phyloP scores from a whole-genome alignment of 2,797 vertebrate genomes.

The Stomatorhinus walkeri region DNA sequence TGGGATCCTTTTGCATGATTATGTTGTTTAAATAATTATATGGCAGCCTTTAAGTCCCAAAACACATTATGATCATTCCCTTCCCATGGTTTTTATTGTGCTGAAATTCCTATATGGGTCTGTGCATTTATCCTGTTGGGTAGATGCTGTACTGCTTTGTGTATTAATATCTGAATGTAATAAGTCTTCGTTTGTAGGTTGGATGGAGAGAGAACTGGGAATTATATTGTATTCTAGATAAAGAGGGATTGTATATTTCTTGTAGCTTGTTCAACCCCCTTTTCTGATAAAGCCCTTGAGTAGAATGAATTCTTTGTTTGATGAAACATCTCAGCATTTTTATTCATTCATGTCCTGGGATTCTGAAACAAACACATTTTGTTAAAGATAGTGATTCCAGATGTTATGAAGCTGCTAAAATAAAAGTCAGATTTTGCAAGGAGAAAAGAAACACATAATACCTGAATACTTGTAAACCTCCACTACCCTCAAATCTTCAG shows the following conservation, averaged over 20 bases:
- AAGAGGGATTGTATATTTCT: constrained; percentile 55
- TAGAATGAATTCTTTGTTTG: constrained; percentile 60
- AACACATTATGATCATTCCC: background rate
- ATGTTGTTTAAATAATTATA: background rate
- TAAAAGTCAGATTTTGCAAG: background rate
- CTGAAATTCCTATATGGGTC: background rate
- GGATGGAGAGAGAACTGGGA: constrained; percentile 19
- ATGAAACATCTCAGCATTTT: constrained; percentile 19
- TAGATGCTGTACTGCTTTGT: background rate
- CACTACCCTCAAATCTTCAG: background rate
- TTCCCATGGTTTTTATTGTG: background rate
- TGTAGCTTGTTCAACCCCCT: constrained; percentile 24
- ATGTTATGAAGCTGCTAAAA: background rate
- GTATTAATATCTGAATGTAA: constrained; percentile 17
- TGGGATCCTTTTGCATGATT: background rate
- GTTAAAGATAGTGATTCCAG: background rate
- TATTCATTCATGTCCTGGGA: background rate
- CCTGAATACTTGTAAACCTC: background rate
- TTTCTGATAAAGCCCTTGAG: constrained; percentile 39
- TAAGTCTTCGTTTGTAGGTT: constrained; percentile 12
- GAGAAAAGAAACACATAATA: background rate
- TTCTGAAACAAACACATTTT: background rate
- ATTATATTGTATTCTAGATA: constrained; percentile 38
- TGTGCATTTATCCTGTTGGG: background rate
- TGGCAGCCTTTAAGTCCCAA: background rate